Evolutionary conservation across 2,113 vertebrate species (phyloP).

Genomic region (Hippocampus abdominalis): DNA sequence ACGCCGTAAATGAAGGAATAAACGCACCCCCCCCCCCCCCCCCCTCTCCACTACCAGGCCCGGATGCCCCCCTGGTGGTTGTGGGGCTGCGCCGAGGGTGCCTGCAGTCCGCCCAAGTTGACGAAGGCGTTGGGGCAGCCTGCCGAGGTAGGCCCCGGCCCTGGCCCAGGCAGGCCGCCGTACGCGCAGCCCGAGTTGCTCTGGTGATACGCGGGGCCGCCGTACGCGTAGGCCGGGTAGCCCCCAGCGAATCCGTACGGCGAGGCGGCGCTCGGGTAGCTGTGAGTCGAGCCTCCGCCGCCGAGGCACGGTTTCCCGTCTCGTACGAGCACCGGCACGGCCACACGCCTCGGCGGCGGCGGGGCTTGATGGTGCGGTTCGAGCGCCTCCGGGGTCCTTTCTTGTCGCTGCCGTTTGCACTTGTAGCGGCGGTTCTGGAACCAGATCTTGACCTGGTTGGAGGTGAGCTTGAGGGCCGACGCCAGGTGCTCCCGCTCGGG

Average conservation of each 20-base stretch:
- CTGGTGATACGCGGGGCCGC: constrained; percentile 76
- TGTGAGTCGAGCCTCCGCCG: constrained; percentile 52
- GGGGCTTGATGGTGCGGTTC: constrained; percentile 74
- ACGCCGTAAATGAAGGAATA: background rate
- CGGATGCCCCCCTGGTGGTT: constrained; percentile 84
- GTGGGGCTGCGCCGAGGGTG: constrained; percentile 63
- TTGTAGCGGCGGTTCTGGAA: constrained; percentile 96
- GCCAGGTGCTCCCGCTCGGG: constrained; percentile 91
- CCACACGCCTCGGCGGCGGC: constrained; percentile 78
- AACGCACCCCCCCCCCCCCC: background rate
- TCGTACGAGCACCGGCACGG: constrained; percentile 87
- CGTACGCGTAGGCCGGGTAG: constrained; percentile 82
- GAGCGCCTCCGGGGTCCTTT: constrained; percentile 85
- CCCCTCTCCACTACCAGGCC: constrained; percentile 78
- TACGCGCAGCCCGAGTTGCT: constrained; percentile 84
- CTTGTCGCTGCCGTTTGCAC: constrained; percentile 92
- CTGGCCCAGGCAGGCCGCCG: constrained; percentile 70
- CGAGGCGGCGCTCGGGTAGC: constrained; percentile 68
- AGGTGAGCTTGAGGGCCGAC: constrained; percentile 87
- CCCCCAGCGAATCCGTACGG: constrained; percentile 79
- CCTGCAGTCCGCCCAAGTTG: constrained; percentile 73
- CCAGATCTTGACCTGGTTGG: constrained; percentile 96
- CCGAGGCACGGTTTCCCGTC: constrained; percentile 90
- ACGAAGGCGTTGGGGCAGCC: constrained; percentile 75
- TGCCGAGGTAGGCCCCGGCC: constrained; percentile 52